Evolutionary conservation across 2,113 vertebrate genomes (phyloP).

Genomic region (Noctilio leporinus): DNA sequence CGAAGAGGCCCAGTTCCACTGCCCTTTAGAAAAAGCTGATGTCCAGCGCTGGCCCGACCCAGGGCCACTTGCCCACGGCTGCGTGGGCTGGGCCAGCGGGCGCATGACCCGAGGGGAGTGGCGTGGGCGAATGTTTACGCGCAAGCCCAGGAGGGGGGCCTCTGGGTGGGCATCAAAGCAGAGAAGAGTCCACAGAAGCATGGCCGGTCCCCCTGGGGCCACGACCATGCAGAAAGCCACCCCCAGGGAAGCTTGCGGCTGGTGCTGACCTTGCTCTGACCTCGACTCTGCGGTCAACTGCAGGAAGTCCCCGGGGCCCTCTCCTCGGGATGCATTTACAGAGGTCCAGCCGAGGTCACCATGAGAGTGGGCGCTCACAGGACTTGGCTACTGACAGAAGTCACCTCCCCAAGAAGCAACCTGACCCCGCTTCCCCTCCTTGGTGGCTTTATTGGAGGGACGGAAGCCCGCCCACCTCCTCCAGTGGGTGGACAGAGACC

Average conservation of each 20-base stretch:
- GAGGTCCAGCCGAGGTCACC: not conserved
- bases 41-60: not conserved
- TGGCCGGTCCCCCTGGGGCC: not conserved
- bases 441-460: not conserved
- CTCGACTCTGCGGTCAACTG: not conserved
- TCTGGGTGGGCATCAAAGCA: too few relatives aligned
- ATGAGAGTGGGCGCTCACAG: not conserved
- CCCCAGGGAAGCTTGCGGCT: accelerated
- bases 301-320: not conserved
- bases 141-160: too few relatives aligned
- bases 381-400: not conserved
- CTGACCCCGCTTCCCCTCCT: not conserved
- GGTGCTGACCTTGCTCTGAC: not conserved
- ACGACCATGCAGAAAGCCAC: not conserved
- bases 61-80: too few relatives aligned
- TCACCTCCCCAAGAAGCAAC: not conserved
- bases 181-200: not conserved
- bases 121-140: not conserved
- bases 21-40: not conserved
- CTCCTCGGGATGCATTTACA: not conserved
- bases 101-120: not conserved
- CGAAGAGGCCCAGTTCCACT: not conserved
- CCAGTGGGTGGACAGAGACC: not conserved
- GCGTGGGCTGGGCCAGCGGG: too few relatives aligned
- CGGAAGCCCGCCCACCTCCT: not conserved